Evolutionary conservation across 2,113 vertebrate species (phyloP), one percentile per base, ranked within the genome.

Genomic region (Butastur rufipennis): DNA sequence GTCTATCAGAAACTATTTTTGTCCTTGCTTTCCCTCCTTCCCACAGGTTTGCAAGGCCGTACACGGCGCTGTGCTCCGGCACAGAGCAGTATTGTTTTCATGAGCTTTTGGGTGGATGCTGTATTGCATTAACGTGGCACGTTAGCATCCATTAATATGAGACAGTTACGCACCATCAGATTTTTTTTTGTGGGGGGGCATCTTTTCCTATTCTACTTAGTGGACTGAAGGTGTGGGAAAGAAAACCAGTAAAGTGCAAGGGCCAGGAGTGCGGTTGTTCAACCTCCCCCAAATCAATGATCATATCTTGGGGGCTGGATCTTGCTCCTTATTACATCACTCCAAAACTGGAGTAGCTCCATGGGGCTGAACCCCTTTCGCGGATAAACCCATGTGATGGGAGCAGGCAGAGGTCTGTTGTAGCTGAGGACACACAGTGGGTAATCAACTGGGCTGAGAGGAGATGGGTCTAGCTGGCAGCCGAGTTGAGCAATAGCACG

Each of bases 61-160:
- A 38, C 19, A 23, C 0, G 1, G 31, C 1, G 2, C 0, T 58
- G 45, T 52, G 29, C 45, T 63, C 42, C 8, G 0, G 5, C 45
- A 14, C 4, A 31, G 31, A 34, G 9, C 8, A 23, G 11, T 12
- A 20, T 34, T 13, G 16, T 75, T 88, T 90, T 58, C 40, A 11
- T 0, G 6, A 73, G 21, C 11, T 77, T 92, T 77, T 58, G 23
- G 18, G 38, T 0, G 5, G 21, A 5, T 4, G 7, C 9, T 48
- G 6, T 10, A 20, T 31, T 78, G 11, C 42, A 68, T 50, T 85
- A 63, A 62, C 9, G 10, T n/a, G 55, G 43, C 27, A 59, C 19
- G 20, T 58, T 26, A 62, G 11, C 34, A 77, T 65, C 61, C 26
- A 20, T 45, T 90, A 43, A 58, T n/a, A 53, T 4, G 14, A 80